These are phyloP conservation scores for Eptatretus burgeri DNA, from an alignment of 2,113 vertebrate genomes.

Conservation along the genomic window DNA sequence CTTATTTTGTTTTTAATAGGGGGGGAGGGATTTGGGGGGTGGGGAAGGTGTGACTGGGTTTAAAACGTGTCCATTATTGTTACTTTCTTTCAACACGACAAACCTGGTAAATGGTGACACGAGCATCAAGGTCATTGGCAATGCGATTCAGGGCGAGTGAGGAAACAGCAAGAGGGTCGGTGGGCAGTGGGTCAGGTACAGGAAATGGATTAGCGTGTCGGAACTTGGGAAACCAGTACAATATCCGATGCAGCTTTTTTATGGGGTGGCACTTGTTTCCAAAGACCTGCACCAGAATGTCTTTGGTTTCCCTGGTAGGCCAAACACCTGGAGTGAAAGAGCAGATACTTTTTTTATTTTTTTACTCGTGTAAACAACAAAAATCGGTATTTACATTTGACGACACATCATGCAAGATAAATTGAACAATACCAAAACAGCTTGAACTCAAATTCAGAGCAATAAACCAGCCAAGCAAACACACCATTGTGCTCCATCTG, in stretches of 20 bases:
- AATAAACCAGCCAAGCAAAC: too few relatives aligned
- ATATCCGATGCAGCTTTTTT: slow-evolving; percentile 37
- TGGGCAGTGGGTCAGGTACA: slow-evolving; percentile 20
- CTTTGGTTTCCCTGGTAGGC: slow-evolving; percentile 37
- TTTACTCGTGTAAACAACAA: neutral
- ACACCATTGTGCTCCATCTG: slow-evolving; percentile 50
- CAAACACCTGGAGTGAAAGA: slow-evolving; percentile 22
- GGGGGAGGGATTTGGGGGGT: too few relatives aligned
- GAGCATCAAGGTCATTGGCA: slow-evolving; percentile 24
- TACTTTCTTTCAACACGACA: too few relatives aligned
- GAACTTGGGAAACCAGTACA: slow-evolving; percentile 52
- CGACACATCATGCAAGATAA: too few relatives aligned
- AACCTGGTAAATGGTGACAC: slow-evolving; percentile 34
- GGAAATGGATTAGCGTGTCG: slow-evolving; percentile 35
- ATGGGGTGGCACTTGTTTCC: slow-evolving; percentile 35
- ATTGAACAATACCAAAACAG: too few relatives aligned
- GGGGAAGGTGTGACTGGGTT: too few relatives aligned
- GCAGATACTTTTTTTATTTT: neutral
- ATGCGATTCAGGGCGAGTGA: slow-evolving; percentile 29
- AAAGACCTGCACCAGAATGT: slow-evolving; percentile 39
- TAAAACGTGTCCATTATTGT: too few relatives aligned
- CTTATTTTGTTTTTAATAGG: too few relatives aligned
- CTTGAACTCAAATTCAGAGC: too few relatives aligned
- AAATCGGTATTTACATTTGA: too few relatives aligned
- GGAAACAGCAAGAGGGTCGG: slow-evolving; percentile 31